Evolutionary conservation across 2,113 vertebrate species (phyloP), one percentile per base, ranked within the genome.

Genomic region (Cebidichthys violaceus): DNA sequence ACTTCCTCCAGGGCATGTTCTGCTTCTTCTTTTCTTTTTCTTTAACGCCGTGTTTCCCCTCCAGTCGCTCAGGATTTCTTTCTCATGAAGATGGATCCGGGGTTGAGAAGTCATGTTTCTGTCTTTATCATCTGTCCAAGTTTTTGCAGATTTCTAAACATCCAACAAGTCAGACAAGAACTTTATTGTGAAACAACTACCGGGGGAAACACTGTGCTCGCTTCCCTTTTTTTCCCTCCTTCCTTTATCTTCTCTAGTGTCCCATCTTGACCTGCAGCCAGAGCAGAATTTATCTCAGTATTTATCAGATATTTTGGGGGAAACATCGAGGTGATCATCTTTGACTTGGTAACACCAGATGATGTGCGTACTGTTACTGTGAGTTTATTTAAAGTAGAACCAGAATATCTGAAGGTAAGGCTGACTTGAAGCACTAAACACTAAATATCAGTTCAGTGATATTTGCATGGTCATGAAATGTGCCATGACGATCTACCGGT

Each of bases 141-240:
- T 14, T 37, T 4, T 4, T 15, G 11, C 2, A 45, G 7, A 55
- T 2, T 43, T 35, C 0, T 9, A 31, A 50, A 59, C 22, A 20
- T 18, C 59, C 39, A 57, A 14, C 22, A 80, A 70, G 17, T 7
- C 20, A 50, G 3, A 70, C 59, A 10, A 14, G n/a, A 47, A 55
- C 3, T 14, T 39, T 0, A 43, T 35, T 31, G 22, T 55, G 55
- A 22, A 77, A 29, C 0, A 29, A 1, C 24, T 37, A 64, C 57
- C 43, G 70, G 70, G 71, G 75, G 79, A 83, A 89, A 86, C 75
- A 75, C 71, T 75, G 77, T 52, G 45, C 54, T 54, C 29, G 11
- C 61, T 75, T 69, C 47, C 43, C 33, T 22, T 54, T 70, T 64
- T 55, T 66, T 22, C 39, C 39, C 37, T 39, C 10, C 9, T 35